These are phyloP conservation scores for Hyperoplus immaculatus DNA, from an alignment of 2,797 vertebrate species.

Conservation along the genomic window DNA sequence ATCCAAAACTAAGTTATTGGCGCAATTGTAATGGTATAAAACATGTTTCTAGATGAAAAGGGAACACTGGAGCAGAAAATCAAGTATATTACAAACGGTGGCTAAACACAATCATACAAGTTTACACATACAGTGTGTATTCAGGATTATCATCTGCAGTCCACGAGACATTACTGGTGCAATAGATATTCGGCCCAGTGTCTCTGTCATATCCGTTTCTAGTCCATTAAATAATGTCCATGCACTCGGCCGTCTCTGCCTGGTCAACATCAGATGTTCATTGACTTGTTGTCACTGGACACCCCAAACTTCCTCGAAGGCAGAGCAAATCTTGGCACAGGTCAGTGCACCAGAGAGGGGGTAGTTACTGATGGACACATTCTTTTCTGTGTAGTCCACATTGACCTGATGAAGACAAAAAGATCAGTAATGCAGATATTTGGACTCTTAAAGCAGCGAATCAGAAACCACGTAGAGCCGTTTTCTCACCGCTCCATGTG, in stretches of 20 bases:
- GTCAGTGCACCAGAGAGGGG: conserved; percentile 96
- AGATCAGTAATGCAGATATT: conserved; percentile 9
- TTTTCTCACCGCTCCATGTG: conserved; percentile 92
- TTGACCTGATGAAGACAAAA: conserved; percentile 83
- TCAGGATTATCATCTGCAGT: conserved; percentile 26
- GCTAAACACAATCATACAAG: conserved; percentile 10
- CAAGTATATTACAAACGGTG: conserved; percentile 20
- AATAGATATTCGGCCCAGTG: conserved; percentile 7
- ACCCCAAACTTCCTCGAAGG: conserved; percentile 97
- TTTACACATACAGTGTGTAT: conserved; percentile 26
- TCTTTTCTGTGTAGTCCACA: conserved; percentile 95
- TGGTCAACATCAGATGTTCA: conserved; percentile 19
- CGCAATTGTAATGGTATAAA: conserved; percentile 25
- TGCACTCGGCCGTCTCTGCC: conserved; percentile 3
- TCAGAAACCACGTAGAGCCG: no score
- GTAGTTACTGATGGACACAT: conserved; percentile 96
- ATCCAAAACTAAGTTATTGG: conserved; percentile 23
- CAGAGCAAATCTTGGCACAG: conserved; percentile 95
- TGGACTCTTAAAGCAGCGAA: background rate
- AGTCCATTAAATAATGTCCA: conserved; percentile 51
- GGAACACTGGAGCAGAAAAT: conserved; percentile 15
- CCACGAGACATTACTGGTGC: conserved; percentile 11
- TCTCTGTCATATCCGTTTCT: conserved; percentile 14
- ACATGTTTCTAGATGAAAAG: conserved; percentile 20
- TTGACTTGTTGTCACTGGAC: conserved; percentile 82